Evolutionary conservation across 2,888 invertebrate genomes (phyloP).

Genomic region (Ectobius pallidus): DNA sequence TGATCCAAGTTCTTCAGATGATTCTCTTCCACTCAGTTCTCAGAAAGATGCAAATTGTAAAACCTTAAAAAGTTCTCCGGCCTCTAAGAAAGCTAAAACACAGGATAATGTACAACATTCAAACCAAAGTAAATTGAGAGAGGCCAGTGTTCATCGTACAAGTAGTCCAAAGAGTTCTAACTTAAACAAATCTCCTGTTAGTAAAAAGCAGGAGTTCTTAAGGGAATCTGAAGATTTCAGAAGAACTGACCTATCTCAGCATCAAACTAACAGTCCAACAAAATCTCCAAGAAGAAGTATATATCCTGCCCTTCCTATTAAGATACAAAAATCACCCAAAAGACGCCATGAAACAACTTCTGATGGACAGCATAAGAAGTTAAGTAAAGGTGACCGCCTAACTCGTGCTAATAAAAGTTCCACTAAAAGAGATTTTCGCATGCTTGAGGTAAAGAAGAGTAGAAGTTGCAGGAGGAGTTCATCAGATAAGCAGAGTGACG

Average conservation of each 20-base stretch:
- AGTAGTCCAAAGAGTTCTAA: neutral
- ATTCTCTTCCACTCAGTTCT: neutral
- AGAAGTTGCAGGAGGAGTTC: no score
- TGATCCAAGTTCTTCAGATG: slow-evolving; percentile 32
- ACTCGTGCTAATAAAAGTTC: no score
- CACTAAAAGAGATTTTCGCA: no score
- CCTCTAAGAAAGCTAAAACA: neutral
- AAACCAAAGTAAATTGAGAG: neutral
- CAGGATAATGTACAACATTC: neutral
- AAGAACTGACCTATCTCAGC: no score
- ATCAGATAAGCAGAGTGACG: no score
- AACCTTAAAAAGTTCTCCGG: neutral
- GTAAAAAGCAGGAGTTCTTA: no score
- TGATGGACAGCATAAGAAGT: no score
- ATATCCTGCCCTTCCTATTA: neutral
- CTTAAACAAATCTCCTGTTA: no score
- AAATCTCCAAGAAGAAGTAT: neutral
- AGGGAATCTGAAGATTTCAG: no score
- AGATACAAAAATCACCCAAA: slow-evolving; percentile 3
- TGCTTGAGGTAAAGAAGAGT: no score
- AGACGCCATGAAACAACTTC: neutral
- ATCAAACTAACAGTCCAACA: neutral
- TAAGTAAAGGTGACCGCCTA: no score
- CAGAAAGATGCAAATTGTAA: neutral
- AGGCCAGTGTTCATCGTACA: neutral